These are phyloP conservation scores for Pimpla rufipes DNA, from an alignment of 2,888 invertebrate genomes.

Conservation along the genomic window DNA sequence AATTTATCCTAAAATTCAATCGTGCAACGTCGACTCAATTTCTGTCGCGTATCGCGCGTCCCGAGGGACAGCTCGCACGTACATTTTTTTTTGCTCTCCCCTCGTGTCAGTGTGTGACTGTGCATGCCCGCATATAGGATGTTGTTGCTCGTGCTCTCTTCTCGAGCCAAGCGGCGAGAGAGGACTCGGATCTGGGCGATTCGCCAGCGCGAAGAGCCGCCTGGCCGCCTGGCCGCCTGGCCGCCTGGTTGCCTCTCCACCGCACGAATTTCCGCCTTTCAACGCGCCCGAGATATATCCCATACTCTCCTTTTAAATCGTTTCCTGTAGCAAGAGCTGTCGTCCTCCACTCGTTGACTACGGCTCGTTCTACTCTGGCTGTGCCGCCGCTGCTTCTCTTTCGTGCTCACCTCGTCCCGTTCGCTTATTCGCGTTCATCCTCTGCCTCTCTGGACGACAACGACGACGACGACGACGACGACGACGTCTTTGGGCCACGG, in stretches of 20 bases:
- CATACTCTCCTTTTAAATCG: conserved; percentile 52
- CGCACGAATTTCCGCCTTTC: conserved; percentile 76
- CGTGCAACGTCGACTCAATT: neutral
- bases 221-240: conserved; percentile 45
- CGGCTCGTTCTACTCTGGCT: conserved; percentile 9
- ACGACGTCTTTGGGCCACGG: conserved; percentile 52
- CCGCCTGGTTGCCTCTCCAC: conserved; percentile 42
- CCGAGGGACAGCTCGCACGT: conserved; percentile 12
- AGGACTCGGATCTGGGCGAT: conserved; percentile 51
- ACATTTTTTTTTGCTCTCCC: neutral
- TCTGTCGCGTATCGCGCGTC: conserved; percentile 13
- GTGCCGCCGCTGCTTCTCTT: conserved; percentile 3
- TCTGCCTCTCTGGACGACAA: conserved; percentile 3
- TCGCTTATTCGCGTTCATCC: conserved; percentile 50
- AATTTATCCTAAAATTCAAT: conserved; percentile 16
- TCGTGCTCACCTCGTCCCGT: conserved; percentile 4
- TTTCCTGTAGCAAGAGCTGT: conserved; percentile 62
- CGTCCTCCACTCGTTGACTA: conserved; percentile 36
- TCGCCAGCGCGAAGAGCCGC: conserved; percentile 50
- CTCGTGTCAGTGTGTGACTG: neutral
- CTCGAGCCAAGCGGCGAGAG: conserved; percentile 19
- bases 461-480: conserved; percentile 4
- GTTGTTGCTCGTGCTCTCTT: conserved; percentile 57
- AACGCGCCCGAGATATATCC: conserved; percentile 65
- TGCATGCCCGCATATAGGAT: neutral